Evolutionary conservation across 2,113 vertebrate species (phyloP).

Genomic region (Cyphomyrus plagiostoma): DNA sequence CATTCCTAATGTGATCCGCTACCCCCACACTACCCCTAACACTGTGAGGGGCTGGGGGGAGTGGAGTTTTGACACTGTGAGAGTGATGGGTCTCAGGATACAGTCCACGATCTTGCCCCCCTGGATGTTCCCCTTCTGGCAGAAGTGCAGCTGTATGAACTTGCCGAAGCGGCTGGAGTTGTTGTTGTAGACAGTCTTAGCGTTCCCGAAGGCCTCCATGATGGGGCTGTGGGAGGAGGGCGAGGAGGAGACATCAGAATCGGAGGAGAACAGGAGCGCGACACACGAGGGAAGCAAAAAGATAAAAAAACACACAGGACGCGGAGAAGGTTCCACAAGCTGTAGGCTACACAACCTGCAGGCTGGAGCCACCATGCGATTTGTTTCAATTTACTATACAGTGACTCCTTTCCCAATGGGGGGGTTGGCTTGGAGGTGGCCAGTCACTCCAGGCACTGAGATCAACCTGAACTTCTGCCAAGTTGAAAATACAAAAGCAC

Average conservation of each 20-base stretch:
- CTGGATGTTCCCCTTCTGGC: conserved; percentile 93
- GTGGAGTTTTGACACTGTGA: neutral
- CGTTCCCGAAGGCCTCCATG: conserved; percentile 97
- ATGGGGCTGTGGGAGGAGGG: conserved; percentile 71
- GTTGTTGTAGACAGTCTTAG: conserved; percentile 96
- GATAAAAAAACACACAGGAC: too few species aligned
- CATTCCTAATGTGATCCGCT: neutral
- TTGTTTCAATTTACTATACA: neutral
- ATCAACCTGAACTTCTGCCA: neutral
- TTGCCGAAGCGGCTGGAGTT: conserved; percentile 98
- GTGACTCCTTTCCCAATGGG: neutral
- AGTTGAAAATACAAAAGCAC: neutral
- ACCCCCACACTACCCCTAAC: neutral
- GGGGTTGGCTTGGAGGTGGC: neutral
- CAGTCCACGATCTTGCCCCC: conserved; percentile 93
- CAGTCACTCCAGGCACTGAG: neutral
- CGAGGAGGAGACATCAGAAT: neutral
- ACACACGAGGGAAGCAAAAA: too few species aligned
- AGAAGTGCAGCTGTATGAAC: conserved; percentile 91
- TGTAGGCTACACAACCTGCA: neutral
- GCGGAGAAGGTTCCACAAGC: neutral
- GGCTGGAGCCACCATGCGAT: neutral
- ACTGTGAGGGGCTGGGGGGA: neutral
- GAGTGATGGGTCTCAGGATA: conserved; percentile 67
- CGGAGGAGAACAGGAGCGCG: too few species aligned